Percentiles rank a stretch among this genome's conserved stretches.
These are phyloP conservation scores for Drosophila arawakana DNA, from an alignment of 1,140 invertebrate species.

Conservation along the genomic window DNA sequence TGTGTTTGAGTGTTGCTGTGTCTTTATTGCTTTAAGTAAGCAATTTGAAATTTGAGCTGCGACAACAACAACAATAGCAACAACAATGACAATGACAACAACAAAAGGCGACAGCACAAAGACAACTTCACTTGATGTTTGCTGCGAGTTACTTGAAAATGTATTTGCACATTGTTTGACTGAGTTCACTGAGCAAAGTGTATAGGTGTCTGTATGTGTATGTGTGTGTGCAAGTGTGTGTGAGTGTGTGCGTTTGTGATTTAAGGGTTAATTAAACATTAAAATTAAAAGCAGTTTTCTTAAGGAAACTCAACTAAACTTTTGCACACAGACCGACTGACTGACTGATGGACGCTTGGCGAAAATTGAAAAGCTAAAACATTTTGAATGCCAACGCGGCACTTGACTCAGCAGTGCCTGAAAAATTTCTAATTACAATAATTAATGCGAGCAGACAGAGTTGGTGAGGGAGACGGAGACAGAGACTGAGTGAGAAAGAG, in stretches of 20 bases:
- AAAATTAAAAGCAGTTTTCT: slow-evolving; percentile 52
- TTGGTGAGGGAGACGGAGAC: neutral
- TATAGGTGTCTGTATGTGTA: neutral
- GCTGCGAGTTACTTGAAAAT: slow-evolving; percentile 61
- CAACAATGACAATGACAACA: slow-evolving; percentile 37
- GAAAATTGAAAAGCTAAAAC: slow-evolving; percentile 43
- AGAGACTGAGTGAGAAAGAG: neutral
- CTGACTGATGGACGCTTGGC: slow-evolving; percentile 46
- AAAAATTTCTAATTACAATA: slow-evolving; percentile 78
- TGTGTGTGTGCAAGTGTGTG: slow-evolving; percentile 5
- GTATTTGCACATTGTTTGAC: slow-evolving; percentile 70
- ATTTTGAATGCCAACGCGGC: slow-evolving; percentile 37
- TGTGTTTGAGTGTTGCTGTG: slow-evolving; percentile 42
- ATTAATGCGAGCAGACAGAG: slow-evolving; percentile 56
- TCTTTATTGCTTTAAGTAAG: slow-evolving; percentile 80
- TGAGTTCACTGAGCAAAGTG: slow-evolving; percentile 17
- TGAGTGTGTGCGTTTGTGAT: slow-evolving; percentile 40
- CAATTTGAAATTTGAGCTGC: slow-evolving; percentile 78
- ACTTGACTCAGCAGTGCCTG: slow-evolving; percentile 34
- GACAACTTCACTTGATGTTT: slow-evolving; percentile 42
- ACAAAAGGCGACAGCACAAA: slow-evolving; percentile 15
- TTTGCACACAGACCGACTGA: neutral
- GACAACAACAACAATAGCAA: slow-evolving; percentile 23
- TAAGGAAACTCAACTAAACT: slow-evolving; percentile 17
- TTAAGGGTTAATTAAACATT: slow-evolving; percentile 74